Percentiles rank a stretch among this genome's conserved stretches.
Conservation (phyloP, 2,113 vertebrate genomes). For the Mobula birostris region DNA sequence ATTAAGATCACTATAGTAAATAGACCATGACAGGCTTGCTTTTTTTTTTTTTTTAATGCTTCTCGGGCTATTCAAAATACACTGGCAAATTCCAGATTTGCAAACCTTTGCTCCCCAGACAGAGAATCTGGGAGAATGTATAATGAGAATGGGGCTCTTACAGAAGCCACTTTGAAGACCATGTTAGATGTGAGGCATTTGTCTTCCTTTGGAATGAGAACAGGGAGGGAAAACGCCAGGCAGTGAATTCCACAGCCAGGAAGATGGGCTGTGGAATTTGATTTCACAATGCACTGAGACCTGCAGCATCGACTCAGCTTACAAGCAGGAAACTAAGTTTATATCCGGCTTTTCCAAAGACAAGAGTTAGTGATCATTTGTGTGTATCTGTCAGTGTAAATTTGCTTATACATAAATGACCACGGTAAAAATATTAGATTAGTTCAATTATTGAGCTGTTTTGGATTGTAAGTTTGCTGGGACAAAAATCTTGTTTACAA, state of each 20-base stretch:
- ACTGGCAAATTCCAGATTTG: not conserved
- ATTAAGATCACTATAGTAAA: not conserved
- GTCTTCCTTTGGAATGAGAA: not conserved
- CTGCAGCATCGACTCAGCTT: not conserved
- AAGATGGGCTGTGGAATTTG: not conserved
- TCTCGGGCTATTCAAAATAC: not conserved
- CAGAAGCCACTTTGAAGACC: not conserved
- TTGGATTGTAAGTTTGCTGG: not conserved
- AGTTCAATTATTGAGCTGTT: not conserved
- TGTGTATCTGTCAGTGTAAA: not conserved
- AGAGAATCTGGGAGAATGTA: not conserved
- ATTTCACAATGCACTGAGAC: not conserved
- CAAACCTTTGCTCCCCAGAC: not conserved
- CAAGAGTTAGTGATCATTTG: not conserved
- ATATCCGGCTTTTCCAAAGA: not conserved
- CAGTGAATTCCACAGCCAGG: not conserved
- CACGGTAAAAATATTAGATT: not conserved
- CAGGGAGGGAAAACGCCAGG: not conserved
- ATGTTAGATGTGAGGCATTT: not conserved
- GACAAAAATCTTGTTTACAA: not conserved
- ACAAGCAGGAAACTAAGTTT: not conserved
- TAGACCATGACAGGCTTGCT: too few species aligned
- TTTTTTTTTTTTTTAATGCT: not conserved
- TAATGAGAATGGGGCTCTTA: not conserved
- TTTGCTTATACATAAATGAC: not conserved